Evolutionary conservation across 2,888 invertebrate species (phyloP).

Genomic region (Holacanthella duospinosa): DNA sequence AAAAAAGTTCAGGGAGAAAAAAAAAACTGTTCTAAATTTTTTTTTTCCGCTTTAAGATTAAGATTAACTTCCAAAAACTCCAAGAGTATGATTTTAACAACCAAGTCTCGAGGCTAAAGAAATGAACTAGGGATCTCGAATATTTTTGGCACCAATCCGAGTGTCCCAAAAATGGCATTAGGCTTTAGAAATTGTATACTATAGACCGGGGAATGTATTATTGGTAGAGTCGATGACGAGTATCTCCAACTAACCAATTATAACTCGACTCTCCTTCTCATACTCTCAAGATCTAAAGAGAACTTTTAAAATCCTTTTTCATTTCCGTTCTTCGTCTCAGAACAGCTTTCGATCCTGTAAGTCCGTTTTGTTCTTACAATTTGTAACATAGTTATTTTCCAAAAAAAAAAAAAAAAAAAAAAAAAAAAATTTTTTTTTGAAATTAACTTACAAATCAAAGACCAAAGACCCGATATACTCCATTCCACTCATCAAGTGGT

Average conservation of each 20-base stretch:
- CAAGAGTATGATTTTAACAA: no score
- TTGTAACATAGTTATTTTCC: no score
- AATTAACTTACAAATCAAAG: background rate
- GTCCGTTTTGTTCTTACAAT: slow-evolving; percentile 7
- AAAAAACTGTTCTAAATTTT: no score
- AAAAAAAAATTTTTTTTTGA: background rate
- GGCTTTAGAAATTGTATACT: slow-evolving; percentile 18
- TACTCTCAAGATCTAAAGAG: background rate
- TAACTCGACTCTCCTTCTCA: background rate
- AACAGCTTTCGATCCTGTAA: slow-evolving; percentile 82
- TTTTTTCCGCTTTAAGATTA: no score
- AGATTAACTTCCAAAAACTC: no score
- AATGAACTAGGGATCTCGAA: background rate
- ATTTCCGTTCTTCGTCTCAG: slow-evolving; percentile 47
- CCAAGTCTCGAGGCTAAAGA: no score
- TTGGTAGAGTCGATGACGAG: slow-evolving; percentile 8
- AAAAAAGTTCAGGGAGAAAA: no score
- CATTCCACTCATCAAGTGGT: background rate
- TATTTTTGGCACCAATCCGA: slow-evolving; percentile 18
- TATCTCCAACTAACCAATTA: background rate
- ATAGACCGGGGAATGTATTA: slow-evolving; percentile 6
- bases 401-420: no score
- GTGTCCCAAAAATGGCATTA: slow-evolving; percentile 26
- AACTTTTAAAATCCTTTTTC: slow-evolving; percentile 34
- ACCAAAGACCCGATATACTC: no score